These are phyloP conservation scores for Craseonycteris thonglongyai DNA, from an alignment of 2,113 vertebrate genomes.

Conservation along the genomic window DNA sequence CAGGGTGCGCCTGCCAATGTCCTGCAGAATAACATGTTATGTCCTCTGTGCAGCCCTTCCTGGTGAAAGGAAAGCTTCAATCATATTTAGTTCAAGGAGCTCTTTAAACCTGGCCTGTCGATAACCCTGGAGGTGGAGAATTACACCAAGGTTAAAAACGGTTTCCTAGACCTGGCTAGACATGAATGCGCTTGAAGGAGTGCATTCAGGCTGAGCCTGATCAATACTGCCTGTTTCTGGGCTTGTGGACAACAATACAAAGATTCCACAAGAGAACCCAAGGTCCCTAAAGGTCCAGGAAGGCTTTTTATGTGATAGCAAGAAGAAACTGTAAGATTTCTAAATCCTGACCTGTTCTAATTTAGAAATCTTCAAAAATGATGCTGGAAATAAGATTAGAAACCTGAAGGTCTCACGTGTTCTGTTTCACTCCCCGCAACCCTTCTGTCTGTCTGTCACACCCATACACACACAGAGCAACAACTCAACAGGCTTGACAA, in stretches of 20 bases:
- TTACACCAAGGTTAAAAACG: conserved; percentile 3
- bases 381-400: background rate
- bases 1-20: background rate
- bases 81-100: background rate
- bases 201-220: background rate
- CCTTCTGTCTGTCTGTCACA: background rate
- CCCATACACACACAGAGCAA: background rate
- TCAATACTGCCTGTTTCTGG: background rate
- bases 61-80: background rate
- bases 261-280: background rate
- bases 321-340: background rate
- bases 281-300: background rate
- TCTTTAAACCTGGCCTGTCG: background rate
- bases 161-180: conserved; percentile 10
- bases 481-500: background rate
- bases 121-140: background rate
- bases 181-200: background rate
- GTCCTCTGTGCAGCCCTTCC: background rate
- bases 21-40: background rate
- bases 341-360: background rate
- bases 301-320: background rate
- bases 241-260: background rate
- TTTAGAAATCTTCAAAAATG: background rate
- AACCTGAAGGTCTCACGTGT: background rate
- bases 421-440: background rate